Evolutionary conservation across 2,888 invertebrate genomes (phyloP), one percentile per base, ranked within the genome.

Genomic region (Athalia rosae): DNA sequence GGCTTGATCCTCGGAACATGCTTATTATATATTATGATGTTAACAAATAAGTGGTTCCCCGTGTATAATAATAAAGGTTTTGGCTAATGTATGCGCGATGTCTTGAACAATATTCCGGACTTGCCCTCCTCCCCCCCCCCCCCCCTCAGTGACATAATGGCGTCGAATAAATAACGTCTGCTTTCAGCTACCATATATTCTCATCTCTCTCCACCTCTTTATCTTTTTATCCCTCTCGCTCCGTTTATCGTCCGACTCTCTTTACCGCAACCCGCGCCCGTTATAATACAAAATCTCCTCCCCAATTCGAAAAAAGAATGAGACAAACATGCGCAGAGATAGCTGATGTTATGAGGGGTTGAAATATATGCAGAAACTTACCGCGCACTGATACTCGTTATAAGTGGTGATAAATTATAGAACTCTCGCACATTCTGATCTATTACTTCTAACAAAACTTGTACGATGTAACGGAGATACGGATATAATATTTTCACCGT

Each of bases 101-200:
- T 85, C 87, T 87, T 85, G 87, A 87, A 87, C 88, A 88, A 88
- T 88, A 88, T 88, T 87, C 86, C 84, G 85, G 28, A 28, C 83
- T 79, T 84, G 82, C 82, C 74, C n/a, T n/a, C n/a, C n/a, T n/a
- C n/a, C n/a, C n/a, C n/a, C n/a, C n/a, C n/a, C n/a, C n/a, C n/a
- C n/a, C n/a, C 61, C 45, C n/a, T 83, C 84, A 79, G 86, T 85
- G 83, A 85, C 84, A 88, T 88, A 88, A 88, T 88, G 82, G 85
- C 82, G 79, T 43, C 82, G 84, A 85, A 88, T 88, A 88, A 88
- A 88, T 88, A 88, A 88, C 74, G 47, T 50, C 77, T 69, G 41
- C 67, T 56, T 53, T 13, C 69, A 28, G 28, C 28, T 47, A 43
- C 43, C 13, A 43, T 66, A 7, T 59, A 79, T 81, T 81, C 80